Base-by-base conservation (phyloP, 2,113 vertebrate species). In the Paramisgurnus dabryanus region DNA sequence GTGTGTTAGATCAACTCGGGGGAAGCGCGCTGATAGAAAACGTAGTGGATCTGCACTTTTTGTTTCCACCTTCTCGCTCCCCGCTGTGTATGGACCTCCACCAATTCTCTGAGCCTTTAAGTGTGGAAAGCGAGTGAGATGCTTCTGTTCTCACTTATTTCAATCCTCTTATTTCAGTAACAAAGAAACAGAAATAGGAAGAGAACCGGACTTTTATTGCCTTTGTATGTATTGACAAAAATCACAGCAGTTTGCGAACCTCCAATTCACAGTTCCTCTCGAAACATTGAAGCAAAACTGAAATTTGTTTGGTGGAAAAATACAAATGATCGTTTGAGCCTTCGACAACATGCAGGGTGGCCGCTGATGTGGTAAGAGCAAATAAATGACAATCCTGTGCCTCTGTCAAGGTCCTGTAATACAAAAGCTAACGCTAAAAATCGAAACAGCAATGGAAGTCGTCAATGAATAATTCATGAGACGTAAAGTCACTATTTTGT, bases 131-230 rank as follows among this genome's bases (percentile, higher is more conserved):
- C 79, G 77, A 47, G 53, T 27, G 47, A 64, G 45, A 71, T 27
- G 34, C 64, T 47, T 71, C 47, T 66, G 60, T 80, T 82, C 80
- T 85, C 84, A 73, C 81, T 68, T 80, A 80, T 45, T 83, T 82
- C 87, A 82, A 13, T 5, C 86, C 80, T 83, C 86, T 90, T 53
- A 86, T 87, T 81, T 47, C 74, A 82, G 82, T 86, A 85, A 79
- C 84, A 85, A 83, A 85, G 84, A 89, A 82, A 84, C 86, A 85
- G 86, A 86, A 89, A 86, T 89, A 86, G 79, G 40, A n/a, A 66
- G 34, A 41, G 27, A 27, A 55, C 17, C 67, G 40, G 11, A 27
- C 64, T 58, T 74, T 75, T 11, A 66, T 45, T 74, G 71, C 63
- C 40, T 68, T 27, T 18, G 70, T 4, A 80, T 39, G 22, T 39